Percentiles rank a stretch among this genome's conserved stretches.
phyloP scores from a whole-genome alignment of 2,888 invertebrate genomes.

The Sialis fuliginosa region DNA sequence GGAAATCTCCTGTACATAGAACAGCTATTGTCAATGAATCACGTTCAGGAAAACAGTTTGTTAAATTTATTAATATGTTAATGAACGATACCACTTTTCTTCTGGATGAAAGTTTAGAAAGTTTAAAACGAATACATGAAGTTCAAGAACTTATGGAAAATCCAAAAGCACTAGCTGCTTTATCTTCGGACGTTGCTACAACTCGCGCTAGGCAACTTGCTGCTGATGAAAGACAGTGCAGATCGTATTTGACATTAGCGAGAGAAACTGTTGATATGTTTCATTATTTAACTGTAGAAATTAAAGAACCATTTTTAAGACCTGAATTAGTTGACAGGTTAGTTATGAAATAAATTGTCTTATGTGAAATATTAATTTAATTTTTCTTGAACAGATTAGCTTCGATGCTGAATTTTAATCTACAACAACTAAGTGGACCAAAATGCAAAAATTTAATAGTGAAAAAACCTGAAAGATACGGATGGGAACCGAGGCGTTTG shows the following conservation, averaged over 20 bases:
- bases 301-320: conserved; percentile 85
- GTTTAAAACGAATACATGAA: conserved; percentile 71
- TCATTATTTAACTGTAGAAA: conserved; percentile 87
- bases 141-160: conserved; percentile 74
- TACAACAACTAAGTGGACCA: conserved; percentile 89
- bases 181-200: conserved; percentile 52
- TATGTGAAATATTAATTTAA: background rate
- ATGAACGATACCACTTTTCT: conserved; percentile 98
- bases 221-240: conserved; percentile 74
- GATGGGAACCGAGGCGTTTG: conserved; percentile 89
- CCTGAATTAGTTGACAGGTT: conserved; percentile 69
- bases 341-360: background rate
- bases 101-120: conserved; percentile 87
- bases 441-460: conserved; percentile 92
- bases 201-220: conserved; percentile 58
- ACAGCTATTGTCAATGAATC: conserved; percentile 83
- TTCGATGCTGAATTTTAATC: conserved; percentile 96
- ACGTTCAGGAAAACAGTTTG: conserved; percentile 78
- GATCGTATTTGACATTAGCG: conserved; percentile 79
- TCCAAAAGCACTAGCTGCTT: conserved; percentile 43
- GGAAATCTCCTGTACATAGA: conserved; percentile 78
- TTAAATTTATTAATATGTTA: conserved; percentile 92
- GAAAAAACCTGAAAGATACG: conserved; percentile 83
- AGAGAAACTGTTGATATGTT: conserved; percentile 97
- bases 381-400: conserved; percentile 43